phyloP scores from a whole-genome alignment of 2,888 invertebrate genomes.

The Laspeyria flexula region DNA sequence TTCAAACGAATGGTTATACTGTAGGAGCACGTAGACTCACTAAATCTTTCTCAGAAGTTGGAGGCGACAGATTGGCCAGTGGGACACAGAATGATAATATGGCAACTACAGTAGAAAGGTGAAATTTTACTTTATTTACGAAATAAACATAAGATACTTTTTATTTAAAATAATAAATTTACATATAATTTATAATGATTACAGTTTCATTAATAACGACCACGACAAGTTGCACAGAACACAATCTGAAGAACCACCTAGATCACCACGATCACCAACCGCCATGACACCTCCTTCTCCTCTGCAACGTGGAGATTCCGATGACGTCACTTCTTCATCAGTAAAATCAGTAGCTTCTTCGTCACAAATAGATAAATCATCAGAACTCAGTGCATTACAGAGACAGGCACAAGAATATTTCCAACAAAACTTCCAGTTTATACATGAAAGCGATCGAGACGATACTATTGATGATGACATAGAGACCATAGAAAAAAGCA shows the following conservation, averaged over 20 bases:
- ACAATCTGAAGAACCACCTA: conserved; percentile 93
- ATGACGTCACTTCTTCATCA: conserved; percentile 76
- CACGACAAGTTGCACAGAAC: conserved; percentile 93
- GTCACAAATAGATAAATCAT: conserved; percentile 76
- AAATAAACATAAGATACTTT: not conserved
- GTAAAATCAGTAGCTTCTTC: conserved; percentile 76
- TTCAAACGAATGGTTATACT: conserved; percentile 93
- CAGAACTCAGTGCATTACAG: conserved; percentile 74
- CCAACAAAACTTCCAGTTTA: conserved; percentile 84
- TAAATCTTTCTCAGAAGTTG: conserved; percentile 94
- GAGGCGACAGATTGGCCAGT: conserved; percentile 70
- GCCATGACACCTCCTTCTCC: conserved; percentile 80
- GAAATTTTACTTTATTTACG: not conserved
- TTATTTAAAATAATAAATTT: not conserved
- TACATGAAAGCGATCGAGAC: conserved; percentile 83
- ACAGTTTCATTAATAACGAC: conserved; percentile 78
- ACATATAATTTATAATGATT: not conserved
- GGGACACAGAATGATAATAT: conserved; percentile 66
- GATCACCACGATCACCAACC: conserved; percentile 89
- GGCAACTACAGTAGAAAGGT: conserved; percentile 73
- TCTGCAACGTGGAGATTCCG: conserved; percentile 73
- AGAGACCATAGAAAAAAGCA: conserved; percentile 82
- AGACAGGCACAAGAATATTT: conserved; percentile 82
- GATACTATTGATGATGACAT: conserved; percentile 83
- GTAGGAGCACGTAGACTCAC: conserved; percentile 89